Evolutionary conservation across 2,113 vertebrate species (phyloP), one percentile per base, ranked within the genome.

Genomic region (Eurystomus gularis): DNA sequence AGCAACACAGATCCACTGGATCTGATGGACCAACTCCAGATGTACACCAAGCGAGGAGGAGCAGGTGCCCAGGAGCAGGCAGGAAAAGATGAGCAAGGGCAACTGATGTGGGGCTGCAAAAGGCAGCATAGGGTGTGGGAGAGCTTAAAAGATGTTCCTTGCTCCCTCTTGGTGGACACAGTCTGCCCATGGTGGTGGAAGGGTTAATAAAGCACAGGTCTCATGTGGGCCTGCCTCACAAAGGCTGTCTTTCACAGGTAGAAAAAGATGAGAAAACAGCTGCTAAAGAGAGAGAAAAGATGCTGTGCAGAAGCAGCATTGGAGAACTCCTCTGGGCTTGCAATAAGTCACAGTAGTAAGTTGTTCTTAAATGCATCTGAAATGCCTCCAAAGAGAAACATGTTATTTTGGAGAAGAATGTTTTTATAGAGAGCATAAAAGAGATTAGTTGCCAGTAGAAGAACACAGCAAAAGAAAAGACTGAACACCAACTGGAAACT

Each of bases 331-430:
- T 86, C 52, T 91, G 96, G 88, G 96, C 40, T 82, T 76, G 49
- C 77, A 93, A 13, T 88, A 94, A 94, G 86, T 92, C 88, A 88
- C 62, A 49, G 46, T 69, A 91, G 86, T 35, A 92, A 94, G 84
- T 78, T 94, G 70, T 82, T 92, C 83, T 86, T 79, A 83, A 93
- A 83, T 23, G 66, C 57, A 42, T 51, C 92, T 92, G 55, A 93
- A 96, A 94, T 28, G 49, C 48, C 88, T 95, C 95, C 40, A 73
- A 94, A 86, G 54, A 86, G 44, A 94, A 94, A 88, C 76, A 49
- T 2, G 73, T 80, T 92, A n/a, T 85, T 92, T 90, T 91, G 69
- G 77, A 88, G 69, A 82, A 86, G 83, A 52, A 83, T 89, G 60
- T 62, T 94, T 94, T 81, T 68, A 40, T 76, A 72, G 1, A 19